Base-by-base conservation (phyloP, 2,113 vertebrate species). In the Corythornis vintsioides region DNA sequence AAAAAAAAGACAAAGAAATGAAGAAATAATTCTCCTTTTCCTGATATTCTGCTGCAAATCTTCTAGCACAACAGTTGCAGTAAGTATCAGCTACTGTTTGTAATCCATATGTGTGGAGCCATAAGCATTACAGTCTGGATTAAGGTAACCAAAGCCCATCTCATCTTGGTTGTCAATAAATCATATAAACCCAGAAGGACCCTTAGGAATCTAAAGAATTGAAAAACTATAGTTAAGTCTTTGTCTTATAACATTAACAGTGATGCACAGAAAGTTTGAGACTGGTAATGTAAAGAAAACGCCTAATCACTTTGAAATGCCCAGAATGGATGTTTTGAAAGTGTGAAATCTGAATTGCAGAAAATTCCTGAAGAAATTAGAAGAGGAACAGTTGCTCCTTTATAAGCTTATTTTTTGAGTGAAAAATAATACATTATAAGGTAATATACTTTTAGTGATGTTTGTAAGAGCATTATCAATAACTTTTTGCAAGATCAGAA, bases 61-160 rank as follows among this genome's bases (percentile, higher is more conserved):
- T 77, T 81, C 18, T 31, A 63, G 53, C 83, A 88, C 72, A 94
- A 80, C 83, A 88, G 83, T 86, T 83, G 69, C 86, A 65, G n/a
- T 31, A 70, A 86, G 47, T 71, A 75, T 75, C 55, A 94, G 70
- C 86, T 93, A 77, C 86, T 94, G 76, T 90, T 85, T 71, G 53
- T 24, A 95, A 90, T 45, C 42, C 55, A 19, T 72, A 31, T 21
- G 16, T 64, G 72, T 61, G 86, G 88, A 93, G 70, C 42, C 83
- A n/a, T 61, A 60, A 38, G 60, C 67, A 26, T 78, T 78, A 84
- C 29, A 45, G 45, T 52, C 77, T 59, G 88, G 86, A 93, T 86
- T 92, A 89, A 84, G 70, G 88, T 67, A 90, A 57, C 8, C 45
- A 71, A 86, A 93, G 24, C 28, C 60, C 53, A 88, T 75, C 69